A percentile compares a stretch with the other conserved stretches of the same genome.
These are phyloP conservation scores for Blastobasis adustella DNA, from an alignment of 2,888 invertebrate species.

Conservation along the genomic window DNA sequence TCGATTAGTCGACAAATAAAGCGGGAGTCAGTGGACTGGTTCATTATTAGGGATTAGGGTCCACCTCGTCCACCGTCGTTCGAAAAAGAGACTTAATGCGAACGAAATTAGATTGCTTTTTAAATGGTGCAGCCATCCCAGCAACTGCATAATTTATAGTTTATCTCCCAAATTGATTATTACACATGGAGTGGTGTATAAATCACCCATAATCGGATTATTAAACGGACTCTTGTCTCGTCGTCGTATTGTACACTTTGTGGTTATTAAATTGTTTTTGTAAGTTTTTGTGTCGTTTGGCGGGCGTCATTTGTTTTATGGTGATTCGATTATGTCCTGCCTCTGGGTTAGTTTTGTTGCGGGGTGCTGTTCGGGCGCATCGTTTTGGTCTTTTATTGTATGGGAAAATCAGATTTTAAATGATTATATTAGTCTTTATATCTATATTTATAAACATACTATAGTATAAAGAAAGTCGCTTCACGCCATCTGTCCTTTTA, in stretches of 20 bases:
- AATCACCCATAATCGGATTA: constrained; percentile 56
- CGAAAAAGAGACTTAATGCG: too few species aligned
- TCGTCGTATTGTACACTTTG: constrained; percentile 8
- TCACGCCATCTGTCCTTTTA: too few species aligned
- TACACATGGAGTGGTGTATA: constrained; percentile 51
- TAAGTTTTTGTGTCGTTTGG: constrained; percentile 18
- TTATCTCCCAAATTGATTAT: constrained; percentile 62
- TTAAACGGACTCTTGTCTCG: constrained; percentile 13
- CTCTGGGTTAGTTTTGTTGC: too few species aligned
- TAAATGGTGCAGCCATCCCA: not conserved
- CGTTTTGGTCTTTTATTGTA: too few species aligned
- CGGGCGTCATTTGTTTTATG: constrained; percentile 12
- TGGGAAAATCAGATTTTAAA: too few species aligned
- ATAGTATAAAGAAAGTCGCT: too few species aligned
- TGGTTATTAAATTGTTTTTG: constrained; percentile 31
- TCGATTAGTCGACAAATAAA: constrained; percentile 35
- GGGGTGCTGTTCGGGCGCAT: too few species aligned
- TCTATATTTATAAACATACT: too few species aligned
- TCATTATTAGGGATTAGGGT: constrained; percentile 48
- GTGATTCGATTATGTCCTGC: constrained; percentile 11
- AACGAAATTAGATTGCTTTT: too few species aligned
- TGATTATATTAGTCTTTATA: too few species aligned
- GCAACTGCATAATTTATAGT: constrained; percentile 49
- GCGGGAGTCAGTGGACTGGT: constrained; percentile 38
- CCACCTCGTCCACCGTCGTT: constrained; percentile 1